Conservation (phyloP, 2,888 invertebrate genomes). For the Phrixothrix hirtus region DNA sequence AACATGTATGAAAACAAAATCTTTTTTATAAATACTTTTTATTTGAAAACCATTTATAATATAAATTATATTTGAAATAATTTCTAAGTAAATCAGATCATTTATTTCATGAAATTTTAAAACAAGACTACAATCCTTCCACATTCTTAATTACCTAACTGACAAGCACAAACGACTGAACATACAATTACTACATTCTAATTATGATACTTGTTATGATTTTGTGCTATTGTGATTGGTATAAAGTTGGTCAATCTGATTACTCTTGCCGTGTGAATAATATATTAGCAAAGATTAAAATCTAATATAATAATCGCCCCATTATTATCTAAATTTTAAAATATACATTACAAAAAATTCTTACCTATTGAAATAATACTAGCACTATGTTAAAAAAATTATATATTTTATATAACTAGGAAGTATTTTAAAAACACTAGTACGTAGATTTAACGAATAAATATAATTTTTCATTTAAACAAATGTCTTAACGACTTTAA, state of each 20-base stretch:
- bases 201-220: constrained; percentile 32
- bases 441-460: constrained; percentile 13
- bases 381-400: constrained; percentile 19
- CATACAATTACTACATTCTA: constrained; percentile 35
- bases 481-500: constrained; percentile 11
- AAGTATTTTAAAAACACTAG: constrained; percentile 29
- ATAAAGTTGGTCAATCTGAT: constrained; percentile 26
- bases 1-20: not conserved
- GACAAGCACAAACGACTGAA: constrained; percentile 35
- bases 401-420: constrained; percentile 9
- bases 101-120: constrained; percentile 31
- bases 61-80: constrained; percentile 36
- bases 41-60: constrained; percentile 41
- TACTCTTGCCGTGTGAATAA: constrained; percentile 12
- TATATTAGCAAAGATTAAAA: constrained; percentile 11
- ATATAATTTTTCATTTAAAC: constrained; percentile 8
- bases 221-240: constrained; percentile 28
- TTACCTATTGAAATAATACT: constrained; percentile 17
- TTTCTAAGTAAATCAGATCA: constrained; percentile 35
- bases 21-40: constrained; percentile 31
- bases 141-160: constrained; percentile 30
- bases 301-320: constrained; percentile 19
- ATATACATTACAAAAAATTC: constrained; percentile 27
- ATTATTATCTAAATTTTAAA: constrained; percentile 17
- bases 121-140: constrained; percentile 35